These are phyloP conservation scores for Caiman crocodilus DNA, from an alignment of 2,797 vertebrate genomes.

Conservation along the genomic window DNA sequence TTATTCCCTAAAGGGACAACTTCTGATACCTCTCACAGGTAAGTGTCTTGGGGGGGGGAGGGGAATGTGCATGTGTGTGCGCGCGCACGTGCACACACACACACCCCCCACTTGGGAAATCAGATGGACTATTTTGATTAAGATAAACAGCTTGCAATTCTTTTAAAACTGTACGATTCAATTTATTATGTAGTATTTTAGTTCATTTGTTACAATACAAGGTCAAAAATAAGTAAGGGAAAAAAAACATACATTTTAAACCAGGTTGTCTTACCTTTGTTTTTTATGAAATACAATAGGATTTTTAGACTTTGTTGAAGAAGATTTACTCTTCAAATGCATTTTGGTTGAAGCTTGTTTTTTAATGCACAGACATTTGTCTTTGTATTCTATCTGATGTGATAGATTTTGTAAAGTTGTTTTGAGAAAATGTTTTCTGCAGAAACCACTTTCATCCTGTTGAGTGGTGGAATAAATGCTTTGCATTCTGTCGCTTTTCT, in stretches of 20 bases:
- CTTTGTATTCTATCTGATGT: not conserved
- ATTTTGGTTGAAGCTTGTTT: not conserved
- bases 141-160: not conserved
- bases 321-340: not conserved
- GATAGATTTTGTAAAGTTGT: not conserved
- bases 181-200: not conserved
- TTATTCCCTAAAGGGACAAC: not conserved
- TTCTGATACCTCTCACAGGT: too few species aligned
- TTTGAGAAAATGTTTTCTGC: slow-evolving; percentile 45
- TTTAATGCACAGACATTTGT: not conserved
- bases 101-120: not conserved
- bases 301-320: not conserved
- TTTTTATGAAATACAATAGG: not conserved
- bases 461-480: slow-evolving; percentile 53
- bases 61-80: too few species aligned
- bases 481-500: slow-evolving; percentile 67
- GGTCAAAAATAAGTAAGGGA: too few species aligned
- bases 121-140: not conserved
- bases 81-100: not conserved
- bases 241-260: not conserved
- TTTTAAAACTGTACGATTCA: not conserved
- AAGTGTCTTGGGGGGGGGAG: too few species aligned
- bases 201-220: too few species aligned
- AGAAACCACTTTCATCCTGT: slow-evolving; percentile 36
- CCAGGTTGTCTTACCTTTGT: not conserved